A percentile compares a stretch with the other conserved stretches of the same genome.
Evolutionary conservation across 2,113 vertebrate genomes (phyloP).

Genomic region (Prietella phreatophila): DNA sequence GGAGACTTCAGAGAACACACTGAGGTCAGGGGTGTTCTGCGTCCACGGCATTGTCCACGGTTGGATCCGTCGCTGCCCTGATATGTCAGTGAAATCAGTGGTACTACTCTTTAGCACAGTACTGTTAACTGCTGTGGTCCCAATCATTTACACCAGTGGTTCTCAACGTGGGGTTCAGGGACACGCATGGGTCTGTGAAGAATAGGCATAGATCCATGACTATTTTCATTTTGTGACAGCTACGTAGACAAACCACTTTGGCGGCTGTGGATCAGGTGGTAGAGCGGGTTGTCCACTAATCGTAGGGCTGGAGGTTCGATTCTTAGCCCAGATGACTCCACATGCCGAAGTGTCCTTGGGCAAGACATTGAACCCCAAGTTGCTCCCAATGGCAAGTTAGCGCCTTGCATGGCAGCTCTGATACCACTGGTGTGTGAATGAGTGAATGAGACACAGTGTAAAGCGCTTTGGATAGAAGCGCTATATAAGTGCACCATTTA

Average conservation of each 20-base stretch:
- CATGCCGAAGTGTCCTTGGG: no score
- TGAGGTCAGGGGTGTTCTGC: background rate
- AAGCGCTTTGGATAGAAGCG: no score
- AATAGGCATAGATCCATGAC: background rate
- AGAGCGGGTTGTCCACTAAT: no score
- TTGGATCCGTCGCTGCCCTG: background rate
- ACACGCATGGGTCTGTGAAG: background rate
- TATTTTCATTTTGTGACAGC: background rate
- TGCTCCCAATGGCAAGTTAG: no score
- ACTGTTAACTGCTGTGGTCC: background rate
- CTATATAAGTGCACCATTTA: no score
- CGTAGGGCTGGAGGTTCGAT: no score
- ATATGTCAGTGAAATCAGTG: background rate
- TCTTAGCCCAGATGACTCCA: no score
- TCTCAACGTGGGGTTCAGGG: background rate
- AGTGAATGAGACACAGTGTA: no score
- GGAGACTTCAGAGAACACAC: background rate
- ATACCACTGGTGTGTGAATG: no score
- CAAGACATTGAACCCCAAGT: no score
- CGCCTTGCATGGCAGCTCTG: no score
- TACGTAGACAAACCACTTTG: background rate
- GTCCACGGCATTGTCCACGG: background rate
- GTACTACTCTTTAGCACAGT: background rate
- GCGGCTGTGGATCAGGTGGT: no score
- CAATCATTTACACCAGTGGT: background rate